Evolutionary conservation across 2,113 vertebrate genomes (phyloP), one percentile per base, ranked within the genome.

Genomic region (Leucoraja erinaceus): DNA sequence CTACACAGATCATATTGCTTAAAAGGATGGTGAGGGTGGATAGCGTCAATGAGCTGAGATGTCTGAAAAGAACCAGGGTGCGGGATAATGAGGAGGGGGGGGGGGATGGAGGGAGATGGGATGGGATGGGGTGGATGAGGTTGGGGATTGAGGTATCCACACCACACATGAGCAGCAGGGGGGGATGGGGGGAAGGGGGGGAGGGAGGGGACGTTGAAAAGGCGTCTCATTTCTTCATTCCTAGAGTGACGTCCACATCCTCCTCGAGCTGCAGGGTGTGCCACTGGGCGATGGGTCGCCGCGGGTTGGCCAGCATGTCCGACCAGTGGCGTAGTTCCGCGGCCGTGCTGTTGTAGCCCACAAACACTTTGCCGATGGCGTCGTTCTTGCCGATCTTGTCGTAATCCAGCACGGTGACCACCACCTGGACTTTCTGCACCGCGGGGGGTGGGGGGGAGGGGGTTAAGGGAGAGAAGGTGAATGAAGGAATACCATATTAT

Each of bases 1-100:
- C 98, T 99, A 99, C 98, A 99, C 98, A 96, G 95, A 98, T 99
- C 97, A 98, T 99, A 99, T 99, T 99, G 99, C 99, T 99, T 99
- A 99, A 99, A 99, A 99, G 98, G 99, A 98, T 98, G 98, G 97
- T 97, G 96, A 96, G 96, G 97, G 93, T 95, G 94, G 94, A 95
- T 95, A 96, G 95, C 95, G 96, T 95, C 96, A 95, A 94, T 94
- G 95, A 94, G 94, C 95, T 94, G 94, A 95, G 95, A 94, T 47
- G 95, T 94, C 95, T 94, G 94, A 94, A 94, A 94, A 95, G 59
- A 72, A 18, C 18, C 66, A 22, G 54, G 68, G 70, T 10, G 18
- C 25, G 54, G 33, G 0, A 72, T 74, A 66, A 66, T 88, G 83
- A 59, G 5, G 79, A 20, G 20, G 3, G 88, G n/a, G 61, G 1